phyloP scores from a whole-genome alignment of 2,113 vertebrate species.

The Phrynosoma blainvillii region DNA sequence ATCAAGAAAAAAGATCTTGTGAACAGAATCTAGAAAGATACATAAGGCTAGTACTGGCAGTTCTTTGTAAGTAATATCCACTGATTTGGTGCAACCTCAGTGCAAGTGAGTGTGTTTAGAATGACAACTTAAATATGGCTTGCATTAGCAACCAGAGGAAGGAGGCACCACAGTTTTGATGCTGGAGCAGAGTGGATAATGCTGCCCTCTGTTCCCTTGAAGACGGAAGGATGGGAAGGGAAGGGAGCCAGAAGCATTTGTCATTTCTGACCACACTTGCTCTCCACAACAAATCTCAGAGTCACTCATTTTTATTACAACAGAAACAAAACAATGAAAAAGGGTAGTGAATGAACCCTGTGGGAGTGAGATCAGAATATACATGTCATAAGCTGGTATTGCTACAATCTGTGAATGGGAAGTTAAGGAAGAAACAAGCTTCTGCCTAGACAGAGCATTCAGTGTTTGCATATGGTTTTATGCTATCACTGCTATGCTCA shows the following conservation, averaged over 20 bases:
- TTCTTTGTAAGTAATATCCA: neutral
- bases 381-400: constrained; percentile 45
- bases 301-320: constrained; percentile 47
- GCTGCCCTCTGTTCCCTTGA: neutral
- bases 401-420: constrained; percentile 57
- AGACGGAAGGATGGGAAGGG: neutral
- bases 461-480: constrained; percentile 33
- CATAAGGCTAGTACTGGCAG: neutral
- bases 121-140: constrained; percentile 5
- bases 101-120: neutral
- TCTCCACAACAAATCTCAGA: constrained; percentile 53
- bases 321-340: constrained; percentile 51
- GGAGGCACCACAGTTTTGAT: constrained; percentile 6
- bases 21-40: neutral
- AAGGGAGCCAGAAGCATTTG: constrained; percentile 53
- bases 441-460: constrained; percentile 45
- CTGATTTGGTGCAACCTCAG: neutral
- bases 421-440: constrained; percentile 28
- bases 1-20: neutral
- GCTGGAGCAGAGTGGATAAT: constrained; percentile 6
- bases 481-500: constrained; percentile 15
- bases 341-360: constrained; percentile 35
- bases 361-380: constrained; percentile 67
- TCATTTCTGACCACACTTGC: constrained; percentile 48
- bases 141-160: neutral